Evolutionary conservation across 2,113 vertebrate genomes (phyloP).

Genomic region (Megaleporinus macrocephalus): DNA sequence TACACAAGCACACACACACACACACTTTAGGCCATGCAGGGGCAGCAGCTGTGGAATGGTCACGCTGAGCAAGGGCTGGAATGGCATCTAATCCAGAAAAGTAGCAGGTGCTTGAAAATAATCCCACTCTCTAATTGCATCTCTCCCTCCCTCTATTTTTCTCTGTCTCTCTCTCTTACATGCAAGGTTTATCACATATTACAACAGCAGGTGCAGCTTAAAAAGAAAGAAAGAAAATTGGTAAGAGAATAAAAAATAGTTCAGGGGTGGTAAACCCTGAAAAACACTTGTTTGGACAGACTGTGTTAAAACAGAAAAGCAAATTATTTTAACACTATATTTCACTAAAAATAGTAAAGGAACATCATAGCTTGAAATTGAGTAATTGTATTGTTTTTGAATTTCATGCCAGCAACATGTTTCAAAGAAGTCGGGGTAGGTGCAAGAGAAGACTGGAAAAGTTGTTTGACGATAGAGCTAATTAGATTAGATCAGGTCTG

Average conservation of each 20-base stretch:
- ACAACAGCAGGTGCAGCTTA: not conserved
- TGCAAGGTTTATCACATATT: not conserved
- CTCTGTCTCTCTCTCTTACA: constrained; percentile 31
- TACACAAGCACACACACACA: no score
- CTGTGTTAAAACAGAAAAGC: not conserved
- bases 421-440: no score
- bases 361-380: no score
- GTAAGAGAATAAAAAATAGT: not conserved
- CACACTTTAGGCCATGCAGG: constrained; percentile 36
- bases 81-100: constrained; percentile 65
- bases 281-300: not conserved
- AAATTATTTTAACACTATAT: no score
- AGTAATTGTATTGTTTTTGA: no score
- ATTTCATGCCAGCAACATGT: no score
- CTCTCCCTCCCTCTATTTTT: constrained; percentile 1
- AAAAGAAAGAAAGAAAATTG: not conserved
- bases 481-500: no score
- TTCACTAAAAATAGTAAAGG: no score
- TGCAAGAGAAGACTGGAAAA: no score
- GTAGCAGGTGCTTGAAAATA: constrained; percentile 71
- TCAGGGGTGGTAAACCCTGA: no score
- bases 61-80: constrained; percentile 12
- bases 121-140: constrained; percentile 73
- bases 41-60: constrained; percentile 37
- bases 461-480: no score